A percentile compares a stretch with the other conserved stretches of the same genome.
phyloP scores from a whole-genome alignment of 2,113 vertebrate genomes.

The Strix uralensis region DNA sequence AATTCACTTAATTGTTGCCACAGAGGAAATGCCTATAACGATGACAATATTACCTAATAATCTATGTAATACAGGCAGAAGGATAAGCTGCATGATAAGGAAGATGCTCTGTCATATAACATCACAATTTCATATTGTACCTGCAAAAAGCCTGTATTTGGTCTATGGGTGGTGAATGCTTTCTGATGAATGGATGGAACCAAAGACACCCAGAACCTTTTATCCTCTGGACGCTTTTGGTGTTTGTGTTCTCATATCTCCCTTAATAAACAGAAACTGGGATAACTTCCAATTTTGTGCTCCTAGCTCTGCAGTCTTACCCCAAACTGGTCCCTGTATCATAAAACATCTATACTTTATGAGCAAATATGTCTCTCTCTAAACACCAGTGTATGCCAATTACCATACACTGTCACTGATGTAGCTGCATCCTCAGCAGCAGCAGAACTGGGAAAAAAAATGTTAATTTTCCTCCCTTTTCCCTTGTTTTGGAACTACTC shows the following conservation, averaged over 20 bases:
- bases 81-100: background rate
- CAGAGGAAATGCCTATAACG: background rate
- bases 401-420: background rate
- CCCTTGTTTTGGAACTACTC: background rate
- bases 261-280: background rate
- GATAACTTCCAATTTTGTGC: background rate
- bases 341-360: background rate
- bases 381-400: background rate
- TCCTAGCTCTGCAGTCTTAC: background rate
- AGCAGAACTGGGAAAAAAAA: background rate
- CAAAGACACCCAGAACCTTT: background rate
- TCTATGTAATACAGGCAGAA: background rate
- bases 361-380: background rate
- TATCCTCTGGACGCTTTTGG: background rate
- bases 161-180: background rate
- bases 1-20: slow-evolving; percentile 28
- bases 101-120: background rate
- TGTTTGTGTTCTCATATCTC: background rate
- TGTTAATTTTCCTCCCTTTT: background rate
- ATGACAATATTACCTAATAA: slow-evolving; percentile 3
- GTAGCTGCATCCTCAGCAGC: background rate
- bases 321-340: background rate
- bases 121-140: background rate
- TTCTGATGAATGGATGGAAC: background rate
- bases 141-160: background rate